A percentile compares a stretch with the other conserved stretches of the same genome.
Evolutionary conservation across 2,797 vertebrate genomes (phyloP).

Genomic region (Neosilurus hyrtlii): DNA sequence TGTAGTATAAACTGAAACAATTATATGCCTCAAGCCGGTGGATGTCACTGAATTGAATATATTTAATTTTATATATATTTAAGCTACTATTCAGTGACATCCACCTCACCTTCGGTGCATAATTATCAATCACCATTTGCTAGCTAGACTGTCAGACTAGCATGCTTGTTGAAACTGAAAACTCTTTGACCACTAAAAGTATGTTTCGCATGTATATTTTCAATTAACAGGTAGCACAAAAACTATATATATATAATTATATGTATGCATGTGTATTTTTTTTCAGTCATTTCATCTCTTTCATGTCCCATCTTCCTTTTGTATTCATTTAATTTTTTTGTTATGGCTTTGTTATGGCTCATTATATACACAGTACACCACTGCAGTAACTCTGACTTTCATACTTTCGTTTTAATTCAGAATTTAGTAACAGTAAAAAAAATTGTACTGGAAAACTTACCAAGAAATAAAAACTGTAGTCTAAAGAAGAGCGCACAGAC

Average conservation of each 20-base stretch:
- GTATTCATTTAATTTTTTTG: not conserved
- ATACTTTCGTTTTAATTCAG: not conserved
- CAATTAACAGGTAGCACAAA: not conserved
- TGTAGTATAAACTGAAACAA: too few relatives aligned
- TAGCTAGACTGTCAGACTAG: not conserved
- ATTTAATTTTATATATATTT: too few relatives aligned
- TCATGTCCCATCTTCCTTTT: not conserved
- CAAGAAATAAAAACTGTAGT: not conserved
- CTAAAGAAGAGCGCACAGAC: not conserved
- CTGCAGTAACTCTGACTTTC: not conserved
- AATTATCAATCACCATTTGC: not conserved
- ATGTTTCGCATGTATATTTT: not conserved
- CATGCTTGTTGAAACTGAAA: not conserved
- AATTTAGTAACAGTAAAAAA: not conserved
- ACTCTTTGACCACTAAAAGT: not conserved
- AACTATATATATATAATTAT: too few relatives aligned
- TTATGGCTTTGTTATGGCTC: too few relatives aligned
- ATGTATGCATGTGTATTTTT: too few relatives aligned
- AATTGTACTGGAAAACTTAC: not conserved
- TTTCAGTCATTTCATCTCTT: not conserved
- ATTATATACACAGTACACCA: too few relatives aligned
- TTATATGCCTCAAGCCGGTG: too few relatives aligned
- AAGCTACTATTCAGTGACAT: too few relatives aligned
- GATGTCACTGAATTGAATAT: too few relatives aligned
- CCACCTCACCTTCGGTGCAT: too few relatives aligned